Conservation (phyloP, 2,888 invertebrate genomes). For the Halocaridina rubra region DNA sequence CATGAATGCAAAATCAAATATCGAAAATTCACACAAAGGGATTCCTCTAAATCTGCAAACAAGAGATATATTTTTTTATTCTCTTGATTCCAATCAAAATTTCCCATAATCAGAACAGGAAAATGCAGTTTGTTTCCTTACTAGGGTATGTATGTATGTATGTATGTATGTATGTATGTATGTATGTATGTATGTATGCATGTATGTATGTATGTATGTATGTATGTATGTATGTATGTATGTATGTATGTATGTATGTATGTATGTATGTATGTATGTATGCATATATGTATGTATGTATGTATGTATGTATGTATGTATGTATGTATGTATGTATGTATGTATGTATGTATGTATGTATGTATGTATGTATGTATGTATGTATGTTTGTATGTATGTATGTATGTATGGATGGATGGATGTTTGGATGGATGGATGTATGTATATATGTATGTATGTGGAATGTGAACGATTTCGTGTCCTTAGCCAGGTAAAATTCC, state of each 20-base stretch:
- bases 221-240: slow-evolving; percentile 11
- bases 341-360: slow-evolving; percentile 1
- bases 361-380: background rate
- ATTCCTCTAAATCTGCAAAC: no score
- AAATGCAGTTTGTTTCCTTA: background rate
- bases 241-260: slow-evolving; percentile 32
- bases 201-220: background rate
- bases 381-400: background rate
- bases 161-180: background rate
- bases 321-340: background rate
- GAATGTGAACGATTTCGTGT: background rate
- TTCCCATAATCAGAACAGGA: no score
- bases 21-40: no score
- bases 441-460: background rate
- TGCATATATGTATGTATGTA: slow-evolving; percentile 22
- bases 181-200: background rate
- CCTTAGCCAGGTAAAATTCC: no score
- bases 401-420: no score
- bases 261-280: slow-evolving; percentile 18
- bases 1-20: no score
- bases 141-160: background rate
- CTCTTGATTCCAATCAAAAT: no score
- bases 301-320: background rate
- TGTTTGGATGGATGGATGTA: background rate
- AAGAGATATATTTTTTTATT: no score